These are phyloP conservation scores for Falco peregrinus DNA, from an alignment of 2,797 vertebrate species.

Conservation along the genomic window DNA sequence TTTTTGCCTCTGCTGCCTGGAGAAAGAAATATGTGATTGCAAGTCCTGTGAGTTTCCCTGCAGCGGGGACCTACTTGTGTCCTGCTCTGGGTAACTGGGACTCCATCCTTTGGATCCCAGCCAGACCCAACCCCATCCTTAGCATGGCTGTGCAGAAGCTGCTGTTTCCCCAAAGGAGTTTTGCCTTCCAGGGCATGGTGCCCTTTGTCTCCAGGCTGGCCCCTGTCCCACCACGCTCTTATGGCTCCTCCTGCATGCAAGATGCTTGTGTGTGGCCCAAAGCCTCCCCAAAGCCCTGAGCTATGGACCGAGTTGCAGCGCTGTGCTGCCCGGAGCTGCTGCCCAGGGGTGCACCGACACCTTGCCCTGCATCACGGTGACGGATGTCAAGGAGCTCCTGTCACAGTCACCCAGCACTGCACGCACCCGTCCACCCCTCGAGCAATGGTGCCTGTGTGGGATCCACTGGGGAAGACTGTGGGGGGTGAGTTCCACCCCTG, in stretches of 20 bases:
- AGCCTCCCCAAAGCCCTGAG: not conserved
- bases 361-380: not conserved
- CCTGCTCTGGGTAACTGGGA: not conserved
- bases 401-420: not conserved
- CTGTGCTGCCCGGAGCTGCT: not conserved
- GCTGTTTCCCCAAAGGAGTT: not conserved
- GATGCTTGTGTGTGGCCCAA: not conserved
- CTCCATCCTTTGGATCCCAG: not conserved
- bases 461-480: not conserved
- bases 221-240: fast-evolving
- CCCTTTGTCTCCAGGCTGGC: not conserved
- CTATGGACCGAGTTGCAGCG: fast-evolving
- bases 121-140: not conserved
- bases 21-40: not conserved
- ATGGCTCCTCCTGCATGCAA: fast-evolving
- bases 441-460: fast-evolving
- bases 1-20: not conserved
- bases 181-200: not conserved
- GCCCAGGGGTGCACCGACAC: fast-evolving
- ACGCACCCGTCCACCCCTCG: not conserved
- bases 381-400: not conserved
- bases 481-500: not conserved
- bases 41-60: not conserved
- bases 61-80: fast-evolving
- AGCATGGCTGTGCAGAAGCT: not conserved